phyloP scores from a whole-genome alignment of 2,888 invertebrate genomes.

The Apodemia mormo region DNA sequence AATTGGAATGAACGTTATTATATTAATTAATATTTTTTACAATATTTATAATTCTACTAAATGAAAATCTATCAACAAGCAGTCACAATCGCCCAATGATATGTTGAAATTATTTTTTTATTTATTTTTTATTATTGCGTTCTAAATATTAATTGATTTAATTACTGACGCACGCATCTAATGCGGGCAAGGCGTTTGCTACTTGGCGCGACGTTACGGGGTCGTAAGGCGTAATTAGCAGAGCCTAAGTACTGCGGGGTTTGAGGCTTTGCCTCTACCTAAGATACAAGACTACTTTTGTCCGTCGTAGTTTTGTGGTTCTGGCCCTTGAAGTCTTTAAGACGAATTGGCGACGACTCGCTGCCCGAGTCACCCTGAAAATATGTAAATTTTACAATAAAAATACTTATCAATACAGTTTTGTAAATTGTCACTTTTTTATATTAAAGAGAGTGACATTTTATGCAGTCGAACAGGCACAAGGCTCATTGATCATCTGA shows the following conservation, averaged over 20 bases:
- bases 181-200: conserved; percentile 32
- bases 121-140: conserved; percentile 64
- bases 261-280: conserved; percentile 38
- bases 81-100: conserved; percentile 83
- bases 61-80: conserved; percentile 78
- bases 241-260: conserved; percentile 20
- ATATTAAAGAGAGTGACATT: too few relatives aligned
- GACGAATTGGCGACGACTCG: conserved; percentile 83
- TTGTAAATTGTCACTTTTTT: too few relatives aligned
- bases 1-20: conserved; percentile 81
- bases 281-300: conserved; percentile 67
- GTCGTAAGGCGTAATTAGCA: conserved; percentile 33
- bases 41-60: conserved; percentile 73
- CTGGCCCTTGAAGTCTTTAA: conserved; percentile 75
- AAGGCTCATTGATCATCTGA: too few relatives aligned
- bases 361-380: conserved; percentile 84
- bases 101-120: conserved; percentile 77
- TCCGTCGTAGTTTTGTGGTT: conserved; percentile 68
- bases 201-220: conserved; percentile 29
- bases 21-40: conserved; percentile 74
- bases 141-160: conserved; percentile 52
- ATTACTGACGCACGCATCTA: conserved; percentile 37
- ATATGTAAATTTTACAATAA: neutral
- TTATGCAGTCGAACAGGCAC: too few relatives aligned
- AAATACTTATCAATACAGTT: too few relatives aligned